Conservation (phyloP, 2,113 vertebrate species). For the Pachypanchax playfairii region DNA sequence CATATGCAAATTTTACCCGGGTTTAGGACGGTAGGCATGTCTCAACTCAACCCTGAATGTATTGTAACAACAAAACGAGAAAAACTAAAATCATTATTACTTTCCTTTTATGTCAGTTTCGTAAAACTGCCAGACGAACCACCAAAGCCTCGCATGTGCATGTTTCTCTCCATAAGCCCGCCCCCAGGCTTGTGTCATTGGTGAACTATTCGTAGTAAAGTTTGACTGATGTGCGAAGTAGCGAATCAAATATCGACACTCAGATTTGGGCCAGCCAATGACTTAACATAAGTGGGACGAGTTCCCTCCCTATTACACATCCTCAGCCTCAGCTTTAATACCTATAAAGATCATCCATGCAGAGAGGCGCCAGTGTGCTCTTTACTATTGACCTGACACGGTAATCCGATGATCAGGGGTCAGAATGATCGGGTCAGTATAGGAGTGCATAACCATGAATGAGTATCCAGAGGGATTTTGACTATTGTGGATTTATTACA, state of each 20-base stretch:
- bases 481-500: neutral
- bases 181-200: slow-evolving; percentile 51
- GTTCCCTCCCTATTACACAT: slow-evolving; percentile 54
- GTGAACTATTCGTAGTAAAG: slow-evolving; percentile 60
- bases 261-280: slow-evolving; percentile 75
- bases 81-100: neutral
- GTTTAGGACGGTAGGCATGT: slow-evolving; percentile 16
- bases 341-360: slow-evolving; percentile 51
- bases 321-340: slow-evolving; percentile 32
- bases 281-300: slow-evolving; percentile 52
- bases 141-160: slow-evolving; percentile 7
- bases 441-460: slow-evolving; percentile 15
- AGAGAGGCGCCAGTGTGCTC: slow-evolving; percentile 64
- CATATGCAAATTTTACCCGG: slow-evolving; percentile 80
- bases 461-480: neutral
- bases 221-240: slow-evolving; percentile 38
- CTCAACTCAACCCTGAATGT: slow-evolving; percentile 7
- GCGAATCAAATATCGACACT: slow-evolving; percentile 57
- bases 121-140: neutral
- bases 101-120: neutral
- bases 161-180: slow-evolving; percentile 37
- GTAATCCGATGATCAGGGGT: slow-evolving; percentile 10
- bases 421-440: slow-evolving; percentile 25
- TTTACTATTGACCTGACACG: slow-evolving; percentile 34
- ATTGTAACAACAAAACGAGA: neutral